A percentile compares a stretch with the other conserved stretches of the same genome.
These are phyloP conservation scores for Nomada hirtipes DNA, from an alignment of 2,888 invertebrate species.

Conservation along the genomic window DNA sequence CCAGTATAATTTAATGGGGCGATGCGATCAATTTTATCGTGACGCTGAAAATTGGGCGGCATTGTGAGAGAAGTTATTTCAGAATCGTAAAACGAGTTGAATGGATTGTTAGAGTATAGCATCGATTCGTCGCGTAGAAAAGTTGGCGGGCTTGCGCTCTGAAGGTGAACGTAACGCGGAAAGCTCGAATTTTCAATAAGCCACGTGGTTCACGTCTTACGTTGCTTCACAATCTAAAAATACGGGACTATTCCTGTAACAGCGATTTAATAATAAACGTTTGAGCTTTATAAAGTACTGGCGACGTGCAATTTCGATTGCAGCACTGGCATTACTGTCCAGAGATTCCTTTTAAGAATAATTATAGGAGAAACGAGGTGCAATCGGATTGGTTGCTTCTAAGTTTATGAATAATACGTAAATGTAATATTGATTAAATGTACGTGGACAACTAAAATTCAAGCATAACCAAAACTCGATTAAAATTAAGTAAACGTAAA, in stretches of 20 bases:
- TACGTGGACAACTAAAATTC: too few species aligned
- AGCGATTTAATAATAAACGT: neutral
- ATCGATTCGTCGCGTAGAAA: constrained; percentile 77
- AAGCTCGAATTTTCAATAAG: constrained; percentile 68
- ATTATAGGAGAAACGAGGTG: too few species aligned
- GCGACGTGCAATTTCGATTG: neutral
- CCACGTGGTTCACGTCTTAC: constrained; percentile 69
- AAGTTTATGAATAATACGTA: too few species aligned
- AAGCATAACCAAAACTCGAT: too few species aligned
- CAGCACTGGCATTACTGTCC: too few species aligned
- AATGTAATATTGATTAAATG: too few species aligned
- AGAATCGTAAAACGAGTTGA: constrained; percentile 60
- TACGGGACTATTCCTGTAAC: neutral
- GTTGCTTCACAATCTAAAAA: neutral
- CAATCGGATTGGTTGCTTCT: too few species aligned
- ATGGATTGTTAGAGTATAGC: constrained; percentile 70
- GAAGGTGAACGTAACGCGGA: constrained; percentile 68
- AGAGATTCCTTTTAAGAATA: too few species aligned
- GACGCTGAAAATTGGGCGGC: neutral
- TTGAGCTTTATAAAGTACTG: neutral
- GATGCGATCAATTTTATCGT: constrained; percentile 4
- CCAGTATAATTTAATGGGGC: neutral
- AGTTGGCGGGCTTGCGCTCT: constrained; percentile 75
- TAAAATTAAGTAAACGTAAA: too few species aligned
- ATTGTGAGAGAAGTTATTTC: constrained; percentile 34